Evolutionary conservation across 2,113 vertebrate species (phyloP), one percentile per base, ranked within the genome.

Genomic region (Bubo bubo): DNA sequence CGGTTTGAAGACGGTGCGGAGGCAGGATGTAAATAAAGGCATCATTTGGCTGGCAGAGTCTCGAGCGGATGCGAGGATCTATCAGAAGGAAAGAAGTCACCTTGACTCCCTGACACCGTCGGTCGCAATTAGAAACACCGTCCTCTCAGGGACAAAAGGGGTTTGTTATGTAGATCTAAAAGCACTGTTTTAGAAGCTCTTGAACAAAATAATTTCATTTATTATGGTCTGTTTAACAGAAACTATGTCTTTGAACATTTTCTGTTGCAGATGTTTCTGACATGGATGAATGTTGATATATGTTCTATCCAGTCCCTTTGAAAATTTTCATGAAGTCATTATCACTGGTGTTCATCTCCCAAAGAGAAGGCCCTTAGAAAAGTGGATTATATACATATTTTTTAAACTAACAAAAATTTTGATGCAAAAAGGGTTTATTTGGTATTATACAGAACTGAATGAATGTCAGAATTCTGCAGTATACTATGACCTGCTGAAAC

Each of bases 1-100:
- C 0, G 2, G 55, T 8, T 27, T 63, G 71, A 59, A 52, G 74
- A n/a, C 1, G 2, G 14, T 12, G 35, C 1, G 2, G 45, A 27
- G 68, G 30, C 43, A 49, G 86, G 64, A 9, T 75, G 90, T 59
- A 59, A 53, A 64, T 21, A 71, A 37, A 17, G 73, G 58, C 62
- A 70, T 41, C 8, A 1, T 85, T 45, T 47, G 53, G 50, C 75
- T 79, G 74, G 56, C 3, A 2, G 49, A 43, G 37, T 17, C 53
- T 53, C 15, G 23, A 67, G 39, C 0, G 7, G 47, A 4, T 50
- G 58, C 17, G 73, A 60, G 56, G n/a, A 80, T 41, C 64, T 55
- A 10, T 28, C 47, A 27, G n/a, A 22, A 86, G 37, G 43, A 45
- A 45, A 74, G 35, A 66, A 66, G 45, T 58, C 58, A 79, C 66